These are phyloP conservation scores for Strix aluco DNA, from an alignment of 2,113 vertebrate genomes.

Conservation along the genomic window DNA sequence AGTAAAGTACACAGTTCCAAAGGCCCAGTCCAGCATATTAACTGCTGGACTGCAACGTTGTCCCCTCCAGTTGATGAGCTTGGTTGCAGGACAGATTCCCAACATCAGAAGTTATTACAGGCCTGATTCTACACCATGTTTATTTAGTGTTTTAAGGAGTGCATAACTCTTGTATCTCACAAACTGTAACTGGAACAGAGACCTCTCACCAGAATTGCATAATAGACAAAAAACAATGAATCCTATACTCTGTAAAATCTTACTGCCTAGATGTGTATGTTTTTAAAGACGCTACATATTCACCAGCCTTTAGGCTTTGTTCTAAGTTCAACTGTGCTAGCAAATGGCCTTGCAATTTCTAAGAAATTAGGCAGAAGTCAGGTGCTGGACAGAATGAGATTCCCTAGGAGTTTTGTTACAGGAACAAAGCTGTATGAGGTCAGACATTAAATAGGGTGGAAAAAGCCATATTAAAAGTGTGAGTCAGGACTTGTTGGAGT, in stretches of 20 bases:
- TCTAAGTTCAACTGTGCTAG: background rate
- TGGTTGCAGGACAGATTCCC: background rate
- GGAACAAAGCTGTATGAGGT: background rate
- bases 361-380: background rate
- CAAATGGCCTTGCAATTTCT: background rate
- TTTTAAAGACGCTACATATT: background rate
- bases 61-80: background rate
- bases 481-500: background rate
- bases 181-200: background rate
- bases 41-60: background rate
- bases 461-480: background rate
- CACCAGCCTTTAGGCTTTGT: background rate
- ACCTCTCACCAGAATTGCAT: background rate
- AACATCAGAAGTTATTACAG: background rate
- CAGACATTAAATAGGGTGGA: background rate
- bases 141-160: background rate
- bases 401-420: background rate
- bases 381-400: background rate
- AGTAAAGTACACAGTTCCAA: background rate
- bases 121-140: background rate
- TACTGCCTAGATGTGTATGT: background rate
- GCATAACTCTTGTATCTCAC: background rate
- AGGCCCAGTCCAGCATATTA: background rate
- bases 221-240: background rate
- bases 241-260: background rate